Conservation (phyloP, 2,888 invertebrate genomes). For the Anoncus sp. region DNA sequence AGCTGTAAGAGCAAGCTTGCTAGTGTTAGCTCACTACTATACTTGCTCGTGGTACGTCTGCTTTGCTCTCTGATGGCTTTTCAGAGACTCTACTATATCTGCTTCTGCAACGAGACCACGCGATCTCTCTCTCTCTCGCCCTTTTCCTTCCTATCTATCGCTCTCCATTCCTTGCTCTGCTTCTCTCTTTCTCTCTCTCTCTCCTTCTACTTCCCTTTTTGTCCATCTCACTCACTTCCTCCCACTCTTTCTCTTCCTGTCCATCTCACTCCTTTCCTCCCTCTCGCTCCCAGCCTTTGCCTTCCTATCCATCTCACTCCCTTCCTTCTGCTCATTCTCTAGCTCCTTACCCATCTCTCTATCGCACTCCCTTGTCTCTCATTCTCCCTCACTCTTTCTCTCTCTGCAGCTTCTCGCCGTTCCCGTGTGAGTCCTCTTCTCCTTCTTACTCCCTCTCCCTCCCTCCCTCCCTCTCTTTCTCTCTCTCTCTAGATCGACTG, state of each 20-base stretch:
- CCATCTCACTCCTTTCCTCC: conserved; percentile 14
- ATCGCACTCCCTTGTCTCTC: not conserved
- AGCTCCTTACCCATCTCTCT: not conserved
- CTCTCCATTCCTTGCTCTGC: conserved; percentile 58
- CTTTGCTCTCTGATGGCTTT: conserved; percentile 57
- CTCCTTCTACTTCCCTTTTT: conserved; percentile 43
- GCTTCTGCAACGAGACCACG: conserved; percentile 54
- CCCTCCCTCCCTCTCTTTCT: conserved; percentile 33
- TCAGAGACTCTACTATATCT: conserved; percentile 55
- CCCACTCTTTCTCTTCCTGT: conserved; percentile 19
- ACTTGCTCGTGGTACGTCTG: conserved; percentile 53
- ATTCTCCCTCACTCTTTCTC: not conserved
- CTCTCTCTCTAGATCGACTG: conserved; percentile 49
- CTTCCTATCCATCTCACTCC: conserved; percentile 13
- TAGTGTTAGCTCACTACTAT: conserved; percentile 49
- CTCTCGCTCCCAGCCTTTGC: conserved; percentile 6
- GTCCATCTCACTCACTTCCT: not conserved
- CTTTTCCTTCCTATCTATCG: conserved; percentile 28
- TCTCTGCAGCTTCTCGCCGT: conserved; percentile 1
- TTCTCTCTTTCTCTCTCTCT: conserved; percentile 51
- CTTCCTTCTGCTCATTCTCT: conserved; percentile 2
- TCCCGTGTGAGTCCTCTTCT: no score
- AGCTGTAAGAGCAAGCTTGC: conserved; percentile 39
- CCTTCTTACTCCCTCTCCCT: conserved; percentile 21
- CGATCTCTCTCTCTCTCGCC: conserved; percentile 23